Conservation (phyloP, 2,888 invertebrate genomes). For the Helobdella robusta region DNA sequence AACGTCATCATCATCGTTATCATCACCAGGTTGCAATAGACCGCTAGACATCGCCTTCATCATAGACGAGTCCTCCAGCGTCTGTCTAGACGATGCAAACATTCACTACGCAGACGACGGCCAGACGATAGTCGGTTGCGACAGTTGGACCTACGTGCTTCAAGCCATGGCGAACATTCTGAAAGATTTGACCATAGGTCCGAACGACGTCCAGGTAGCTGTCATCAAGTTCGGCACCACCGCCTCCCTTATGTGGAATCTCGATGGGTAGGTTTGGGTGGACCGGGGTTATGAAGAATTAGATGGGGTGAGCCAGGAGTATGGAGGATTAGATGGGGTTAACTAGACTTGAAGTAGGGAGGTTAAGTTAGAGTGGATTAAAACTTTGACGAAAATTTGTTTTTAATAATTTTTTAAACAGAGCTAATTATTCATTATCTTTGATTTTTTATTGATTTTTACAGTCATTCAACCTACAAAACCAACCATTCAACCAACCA, state of each 20-base stretch:
- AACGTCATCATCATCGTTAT: neutral
- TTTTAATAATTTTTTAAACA: no score
- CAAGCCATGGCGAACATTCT: slow-evolving; percentile 5
- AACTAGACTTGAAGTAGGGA: no score
- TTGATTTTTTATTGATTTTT: no score
- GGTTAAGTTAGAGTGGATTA: no score
- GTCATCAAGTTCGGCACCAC: slow-evolving; percentile 1
- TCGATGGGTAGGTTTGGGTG: slow-evolving; percentile 9
- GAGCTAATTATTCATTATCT: no score
- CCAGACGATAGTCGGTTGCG: neutral
- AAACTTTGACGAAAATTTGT: no score
- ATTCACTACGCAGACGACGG: neutral
- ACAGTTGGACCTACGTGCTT: slow-evolving; percentile 12
- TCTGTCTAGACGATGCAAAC: slow-evolving; percentile 7
- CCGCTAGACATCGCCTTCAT: slow-evolving; percentile 34
- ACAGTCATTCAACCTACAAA: no score
- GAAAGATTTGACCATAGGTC: slow-evolving; percentile 10
- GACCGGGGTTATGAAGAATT: no score
- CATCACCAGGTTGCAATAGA: slow-evolving; percentile 30
- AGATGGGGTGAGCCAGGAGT: no score
- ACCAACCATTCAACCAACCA: no score
- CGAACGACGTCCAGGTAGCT: neutral
- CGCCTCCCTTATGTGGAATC: slow-evolving; percentile 5
- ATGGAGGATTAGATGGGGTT: no score
- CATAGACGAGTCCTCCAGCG: slow-evolving; percentile 34